A percentile compares a stretch with the other conserved stretches of the same genome.
These are phyloP conservation scores for Magallana ariakensis DNA, from an alignment of 1,140 invertebrate species.

Conservation along the genomic window DNA sequence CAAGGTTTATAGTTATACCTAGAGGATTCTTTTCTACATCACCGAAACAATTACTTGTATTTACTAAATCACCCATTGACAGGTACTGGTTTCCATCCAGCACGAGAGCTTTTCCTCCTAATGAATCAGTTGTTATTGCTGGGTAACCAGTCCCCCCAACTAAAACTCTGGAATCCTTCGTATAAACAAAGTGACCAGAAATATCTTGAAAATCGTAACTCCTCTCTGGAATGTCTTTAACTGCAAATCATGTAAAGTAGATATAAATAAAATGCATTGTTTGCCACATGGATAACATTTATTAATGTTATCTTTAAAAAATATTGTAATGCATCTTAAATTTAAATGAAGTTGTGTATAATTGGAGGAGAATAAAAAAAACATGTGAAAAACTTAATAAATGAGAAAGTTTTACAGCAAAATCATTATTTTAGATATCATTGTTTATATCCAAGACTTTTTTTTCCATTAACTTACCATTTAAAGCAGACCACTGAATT, in stretches of 20 bases:
- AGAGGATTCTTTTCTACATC: constrained; percentile 58
- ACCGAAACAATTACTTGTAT: constrained; percentile 52
- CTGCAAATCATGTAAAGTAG: constrained; percentile 50
- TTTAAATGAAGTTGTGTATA: background rate
- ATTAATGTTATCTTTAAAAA: background rate
- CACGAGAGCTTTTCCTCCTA: constrained; percentile 57
- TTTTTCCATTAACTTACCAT: too few relatives aligned
- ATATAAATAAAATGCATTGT: too few relatives aligned
- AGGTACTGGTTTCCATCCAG: constrained; percentile 67
- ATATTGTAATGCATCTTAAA: background rate
- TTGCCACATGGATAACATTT: too few relatives aligned
- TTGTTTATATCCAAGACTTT: too few relatives aligned
- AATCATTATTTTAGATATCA: too few relatives aligned
- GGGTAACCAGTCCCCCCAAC: constrained; percentile 54
- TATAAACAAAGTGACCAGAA: constrained; percentile 53
- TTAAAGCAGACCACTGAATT: background rate
- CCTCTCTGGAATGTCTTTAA: constrained; percentile 41
- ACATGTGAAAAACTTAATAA: too few relatives aligned
- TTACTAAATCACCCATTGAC: constrained; percentile 40
- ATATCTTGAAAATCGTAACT: constrained; percentile 56
- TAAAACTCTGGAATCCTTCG: constrained; percentile 46
- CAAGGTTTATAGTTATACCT: constrained; percentile 64
- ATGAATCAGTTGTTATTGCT: constrained; percentile 49
- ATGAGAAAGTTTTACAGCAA: too few relatives aligned
- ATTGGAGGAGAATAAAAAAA: background rate